Base-by-base conservation (phyloP, 2,888 invertebrate genomes). In the Branchipolynoe longqiensis region DNA sequence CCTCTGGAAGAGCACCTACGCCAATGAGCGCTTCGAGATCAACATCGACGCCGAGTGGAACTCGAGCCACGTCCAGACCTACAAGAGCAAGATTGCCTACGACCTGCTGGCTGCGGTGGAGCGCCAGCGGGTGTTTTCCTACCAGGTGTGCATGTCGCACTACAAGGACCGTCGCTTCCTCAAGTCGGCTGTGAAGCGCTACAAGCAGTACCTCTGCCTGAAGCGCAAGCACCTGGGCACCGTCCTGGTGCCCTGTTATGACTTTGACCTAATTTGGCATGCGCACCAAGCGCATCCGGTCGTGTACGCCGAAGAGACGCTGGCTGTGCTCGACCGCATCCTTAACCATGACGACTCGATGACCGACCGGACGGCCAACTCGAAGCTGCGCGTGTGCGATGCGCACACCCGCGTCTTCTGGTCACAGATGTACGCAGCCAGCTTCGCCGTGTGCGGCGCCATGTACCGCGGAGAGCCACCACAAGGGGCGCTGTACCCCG, bases 181-280 rank as follows among this genome's bases (percentile, higher is more conserved):
- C 22, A 90, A 91, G 54, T 91, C 91, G 82, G 94, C 94, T 48
- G 90, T 94, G 59, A 89, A 91, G 28, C 91, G 93, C 3, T 94
- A 94, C 88, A 91, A 92, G 87, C 91, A 92, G 89, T 94, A 93
- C 88, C 88, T 94, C 40, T 91, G 91, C 85, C 89, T 94, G 82
- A 94, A 94, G 89, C 92, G 93, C 84, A 92, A 92, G 31, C 93
- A 94, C 89, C 92, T 93, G 4, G 91, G 91, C 48, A 91, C 92
- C 74, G 94, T 94, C 88, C 89, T 94, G 48, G 94, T 94, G 28
- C 94, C 94, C 0, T 94, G 94, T 89, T 94, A 94, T 88, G 94
- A 94, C 88, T 94, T 94, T 86, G 94, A 94, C 88, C 89, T 94
- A 31, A 91, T 94, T 2, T 94, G 94, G 94, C 94, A 94, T 88